Evolutionary conservation across 2,888 invertebrate species (phyloP).

Genomic region (Schizotus pectinicornis): DNA sequence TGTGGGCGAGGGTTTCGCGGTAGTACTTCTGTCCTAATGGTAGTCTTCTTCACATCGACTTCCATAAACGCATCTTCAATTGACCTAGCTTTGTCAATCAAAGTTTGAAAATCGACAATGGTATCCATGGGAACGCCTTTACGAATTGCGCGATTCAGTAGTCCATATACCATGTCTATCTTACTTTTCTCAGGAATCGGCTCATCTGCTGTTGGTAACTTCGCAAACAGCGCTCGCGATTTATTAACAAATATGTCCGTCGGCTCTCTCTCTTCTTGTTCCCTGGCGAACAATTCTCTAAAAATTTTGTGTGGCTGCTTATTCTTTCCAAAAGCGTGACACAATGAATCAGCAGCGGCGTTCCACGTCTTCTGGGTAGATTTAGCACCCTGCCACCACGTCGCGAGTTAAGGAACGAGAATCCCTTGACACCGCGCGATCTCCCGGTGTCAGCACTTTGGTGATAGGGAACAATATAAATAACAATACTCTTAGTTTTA

Average conservation of each 20-base stretch:
- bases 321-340: conserved; percentile 27
- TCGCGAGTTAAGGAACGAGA: too few species aligned
- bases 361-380: conserved; percentile 21
- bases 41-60: background rate
- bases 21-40: too few species aligned
- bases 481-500: too few species aligned
- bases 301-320: conserved; percentile 26
- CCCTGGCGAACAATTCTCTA: conserved; percentile 23
- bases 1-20: conserved; percentile 3
- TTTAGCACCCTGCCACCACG: conserved; percentile 39
- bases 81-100: conserved; percentile 19
- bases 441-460: too few species aligned
- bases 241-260: conserved; percentile 23
- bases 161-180: conserved; percentile 22
- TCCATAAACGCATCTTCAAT: conserved; percentile 10
- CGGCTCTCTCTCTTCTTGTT: conserved; percentile 19
- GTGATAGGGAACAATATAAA: too few species aligned
- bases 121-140: conserved; percentile 3
- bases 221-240: conserved; percentile 10
- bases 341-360: conserved; percentile 21
- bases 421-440: too few species aligned
- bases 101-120: conserved; percentile 1
- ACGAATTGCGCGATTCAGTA: conserved; percentile 14
- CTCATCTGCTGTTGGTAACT: conserved; percentile 6
- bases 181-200: conserved; percentile 6